These are phyloP conservation scores for Diaprepes abbreviatus DNA, from an alignment of 2,888 invertebrate genomes.

Conservation along the genomic window DNA sequence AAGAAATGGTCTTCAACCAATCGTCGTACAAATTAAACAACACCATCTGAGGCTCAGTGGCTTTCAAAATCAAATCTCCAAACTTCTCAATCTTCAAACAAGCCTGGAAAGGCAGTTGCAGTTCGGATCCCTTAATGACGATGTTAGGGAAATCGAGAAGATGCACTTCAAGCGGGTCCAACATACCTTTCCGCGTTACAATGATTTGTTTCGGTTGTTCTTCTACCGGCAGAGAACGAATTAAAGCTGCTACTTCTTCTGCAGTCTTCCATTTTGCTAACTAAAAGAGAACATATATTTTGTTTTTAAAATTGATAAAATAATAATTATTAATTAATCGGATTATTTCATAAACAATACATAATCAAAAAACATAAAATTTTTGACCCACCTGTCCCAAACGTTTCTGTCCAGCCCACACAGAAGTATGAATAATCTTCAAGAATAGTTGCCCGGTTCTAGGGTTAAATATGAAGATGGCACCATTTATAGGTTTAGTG, in stretches of 20 bases:
- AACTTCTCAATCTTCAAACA: constrained; percentile 99
- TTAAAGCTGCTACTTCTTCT: constrained; percentile 99
- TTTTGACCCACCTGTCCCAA: constrained; percentile 82
- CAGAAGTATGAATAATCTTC: constrained; percentile 99
- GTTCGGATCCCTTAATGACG: constrained; percentile 98
- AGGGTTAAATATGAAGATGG: constrained; percentile 99
- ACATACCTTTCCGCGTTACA: constrained; percentile 99
- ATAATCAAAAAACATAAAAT: background rate
- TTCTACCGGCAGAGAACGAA: constrained; percentile 98
- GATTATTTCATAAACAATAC: too few relatives aligned
- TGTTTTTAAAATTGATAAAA: background rate
- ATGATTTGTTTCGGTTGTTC: constrained; percentile 99
- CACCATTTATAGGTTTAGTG: constrained; percentile 99
- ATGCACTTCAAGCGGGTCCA: constrained; percentile 99
- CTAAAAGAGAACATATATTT: constrained; percentile 63
- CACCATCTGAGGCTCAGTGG: constrained; percentile 99
- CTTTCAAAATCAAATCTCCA: constrained; percentile 98
- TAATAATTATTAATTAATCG: too few relatives aligned
- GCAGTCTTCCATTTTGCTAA: constrained; percentile 99
- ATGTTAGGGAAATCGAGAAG: constrained; percentile 99
- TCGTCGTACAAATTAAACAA: constrained; percentile 99
- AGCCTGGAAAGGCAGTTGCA: constrained; percentile 98
- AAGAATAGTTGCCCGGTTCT: constrained; percentile 98
- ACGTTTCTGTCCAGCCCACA: constrained; percentile 99
- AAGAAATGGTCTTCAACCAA: constrained; percentile 99